Percentiles rank a stretch among this genome's conserved stretches.
These are phyloP conservation scores for Leptopterna dolabrata DNA, from an alignment of 2,888 invertebrate species.

Conservation along the genomic window DNA sequence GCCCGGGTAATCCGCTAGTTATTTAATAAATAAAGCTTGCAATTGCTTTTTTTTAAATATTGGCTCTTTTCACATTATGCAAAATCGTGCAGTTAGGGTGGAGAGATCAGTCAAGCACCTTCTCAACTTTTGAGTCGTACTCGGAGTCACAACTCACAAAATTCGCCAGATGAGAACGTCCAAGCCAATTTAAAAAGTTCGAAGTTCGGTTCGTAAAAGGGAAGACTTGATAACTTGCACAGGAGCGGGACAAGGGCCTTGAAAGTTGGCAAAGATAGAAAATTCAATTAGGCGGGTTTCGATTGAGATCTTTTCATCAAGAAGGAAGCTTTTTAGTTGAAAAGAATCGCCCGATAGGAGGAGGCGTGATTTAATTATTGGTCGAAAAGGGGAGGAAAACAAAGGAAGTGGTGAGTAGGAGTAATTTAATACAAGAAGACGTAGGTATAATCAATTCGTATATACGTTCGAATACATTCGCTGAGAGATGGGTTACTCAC, in stretches of 20 bases:
- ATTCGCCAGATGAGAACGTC: neutral
- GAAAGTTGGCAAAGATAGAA: neutral
- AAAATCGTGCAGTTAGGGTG: no score
- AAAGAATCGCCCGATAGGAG: neutral
- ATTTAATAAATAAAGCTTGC: no score
- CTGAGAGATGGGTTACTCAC: no score
- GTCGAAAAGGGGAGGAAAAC: neutral
- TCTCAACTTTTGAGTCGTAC: no score
- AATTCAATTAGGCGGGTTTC: neutral
- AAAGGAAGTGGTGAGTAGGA: neutral
- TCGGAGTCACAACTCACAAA: neutral
- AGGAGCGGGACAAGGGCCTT: neutral
- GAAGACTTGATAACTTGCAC: neutral
- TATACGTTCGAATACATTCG: no score
- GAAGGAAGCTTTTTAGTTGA: neutral
- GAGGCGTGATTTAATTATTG: conserved; percentile 1
- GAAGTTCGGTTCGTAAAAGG: neutral
- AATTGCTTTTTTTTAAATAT: no score
- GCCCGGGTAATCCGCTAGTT: no score
- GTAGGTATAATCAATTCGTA: no score
- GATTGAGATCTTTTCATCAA: conserved; percentile 7
- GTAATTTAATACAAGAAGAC: neutral
- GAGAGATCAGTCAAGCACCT: no score
- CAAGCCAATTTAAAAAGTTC: neutral
- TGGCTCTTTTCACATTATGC: no score